A percentile compares a stretch with the other conserved stretches of the same genome.
Evolutionary conservation across 2,797 vertebrate species (phyloP).

Genomic region (Babyrousa celebensis): DNA sequence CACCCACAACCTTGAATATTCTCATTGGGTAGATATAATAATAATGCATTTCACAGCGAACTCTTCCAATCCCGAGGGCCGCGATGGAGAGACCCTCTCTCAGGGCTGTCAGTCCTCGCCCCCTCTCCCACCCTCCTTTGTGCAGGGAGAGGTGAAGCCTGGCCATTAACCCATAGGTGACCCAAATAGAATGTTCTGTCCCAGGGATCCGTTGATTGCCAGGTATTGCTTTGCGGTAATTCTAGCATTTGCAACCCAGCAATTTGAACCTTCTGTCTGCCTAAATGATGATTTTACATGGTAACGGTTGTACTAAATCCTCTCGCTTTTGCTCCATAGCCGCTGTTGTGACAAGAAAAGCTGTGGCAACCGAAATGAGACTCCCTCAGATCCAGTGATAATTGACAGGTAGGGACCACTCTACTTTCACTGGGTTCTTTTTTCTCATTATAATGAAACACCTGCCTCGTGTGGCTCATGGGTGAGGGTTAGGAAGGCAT

Average conservation of each 20-base stretch:
- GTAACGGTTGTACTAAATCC: conserved; percentile 93
- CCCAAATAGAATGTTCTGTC: conserved; percentile 88
- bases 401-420: conserved; percentile 99
- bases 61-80: conserved; percentile 37
- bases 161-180: conserved; percentile 93
- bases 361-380: conserved; percentile 99
- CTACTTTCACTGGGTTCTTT: conserved; percentile 90
- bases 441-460: conserved; percentile 92
- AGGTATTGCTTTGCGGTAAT: conserved; percentile 91
- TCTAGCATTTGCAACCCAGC: conserved; percentile 89
- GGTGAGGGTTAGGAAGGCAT: conserved; percentile 87
- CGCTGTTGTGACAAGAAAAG: conserved; percentile 99
- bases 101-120: conserved; percentile 84
- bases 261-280: conserved; percentile 92
- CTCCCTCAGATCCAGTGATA: conserved; percentile 99
- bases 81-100: conserved; percentile 75
- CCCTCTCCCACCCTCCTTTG: conserved; percentile 82
- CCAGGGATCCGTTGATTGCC: conserved; percentile 91
- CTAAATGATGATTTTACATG: conserved; percentile 92
- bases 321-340: conserved; percentile 92
- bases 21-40: conserved; percentile 75
- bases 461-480: conserved; percentile 91
- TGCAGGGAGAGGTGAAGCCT: conserved; percentile 91
- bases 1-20: conserved; percentile 83
- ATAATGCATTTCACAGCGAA: conserved; percentile 61